Percentiles rank a stretch among this genome's conserved stretches.
Conservation (phyloP, 2,113 vertebrate genomes). For the Aspidoscelis tigris region DNA sequence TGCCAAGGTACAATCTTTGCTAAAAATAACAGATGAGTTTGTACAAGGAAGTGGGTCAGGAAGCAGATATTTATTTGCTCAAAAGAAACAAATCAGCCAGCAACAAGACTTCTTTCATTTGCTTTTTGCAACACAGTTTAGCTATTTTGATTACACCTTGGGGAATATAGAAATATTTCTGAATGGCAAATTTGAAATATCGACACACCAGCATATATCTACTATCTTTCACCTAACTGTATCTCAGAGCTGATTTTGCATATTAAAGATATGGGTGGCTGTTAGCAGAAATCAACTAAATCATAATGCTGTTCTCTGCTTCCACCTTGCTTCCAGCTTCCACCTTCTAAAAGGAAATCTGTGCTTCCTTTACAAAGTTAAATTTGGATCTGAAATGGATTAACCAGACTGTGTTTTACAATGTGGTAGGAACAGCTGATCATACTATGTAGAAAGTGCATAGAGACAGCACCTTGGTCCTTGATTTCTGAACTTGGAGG, state of each 20-base stretch:
- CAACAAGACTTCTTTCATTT: conserved; percentile 7
- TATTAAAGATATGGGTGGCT: conserved; percentile 47
- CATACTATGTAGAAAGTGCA: conserved; percentile 68
- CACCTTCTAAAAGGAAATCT: conserved; percentile 46
- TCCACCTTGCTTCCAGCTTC: background rate
- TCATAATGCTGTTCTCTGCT: conserved; percentile 43
- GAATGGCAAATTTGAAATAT: conserved; percentile 38
- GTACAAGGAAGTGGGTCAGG: background rate
- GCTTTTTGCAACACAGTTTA: conserved; percentile 29
- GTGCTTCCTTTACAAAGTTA: conserved; percentile 62
- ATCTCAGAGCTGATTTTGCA: conserved; percentile 23
- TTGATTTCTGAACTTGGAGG: conserved; percentile 70
- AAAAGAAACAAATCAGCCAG: conserved; percentile 31
- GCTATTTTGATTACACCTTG: conserved; percentile 43
- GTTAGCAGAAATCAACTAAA: conserved; percentile 37
- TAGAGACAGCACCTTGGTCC: conserved; percentile 61
- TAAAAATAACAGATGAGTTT: conserved; percentile 25
- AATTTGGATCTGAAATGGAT: conserved; percentile 64
- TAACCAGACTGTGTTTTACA: conserved; percentile 66
- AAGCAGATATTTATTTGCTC: conserved; percentile 37
- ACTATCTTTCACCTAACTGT: conserved; percentile 37
- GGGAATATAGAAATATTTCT: conserved; percentile 40
- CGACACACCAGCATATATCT: conserved; percentile 38
- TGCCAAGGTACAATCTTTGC: conserved; percentile 56
- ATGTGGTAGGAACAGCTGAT: conserved; percentile 55